These are phyloP conservation scores for Semicossyphus pulcher DNA, from an alignment of 2,113 vertebrate species.

Conservation along the genomic window DNA sequence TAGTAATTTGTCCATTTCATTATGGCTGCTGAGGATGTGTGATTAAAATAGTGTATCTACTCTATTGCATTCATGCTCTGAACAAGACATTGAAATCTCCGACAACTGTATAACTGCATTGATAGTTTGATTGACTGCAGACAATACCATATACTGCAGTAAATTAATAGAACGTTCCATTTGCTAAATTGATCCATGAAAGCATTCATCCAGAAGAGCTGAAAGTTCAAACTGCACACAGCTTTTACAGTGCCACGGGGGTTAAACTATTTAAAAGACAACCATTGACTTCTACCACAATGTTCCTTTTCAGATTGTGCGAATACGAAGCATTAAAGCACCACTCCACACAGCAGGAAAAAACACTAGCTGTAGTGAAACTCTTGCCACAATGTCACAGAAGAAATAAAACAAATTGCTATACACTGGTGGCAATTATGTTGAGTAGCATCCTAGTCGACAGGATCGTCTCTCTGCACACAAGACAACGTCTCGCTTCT, in stretches of 20 bases:
- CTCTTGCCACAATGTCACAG: conserved; percentile 44
- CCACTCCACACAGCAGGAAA: conserved; percentile 48
- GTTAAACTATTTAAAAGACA: conserved; percentile 58
- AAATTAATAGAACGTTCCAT: conserved; percentile 56
- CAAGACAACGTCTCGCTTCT: conserved; percentile 65
- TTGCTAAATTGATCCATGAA: conserved; percentile 63
- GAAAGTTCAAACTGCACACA: conserved; percentile 46
- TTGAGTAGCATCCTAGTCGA: conserved; percentile 50
- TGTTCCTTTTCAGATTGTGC: conserved; percentile 55
- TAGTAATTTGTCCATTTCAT: conserved; percentile 77
- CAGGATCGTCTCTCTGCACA: conserved; percentile 47
- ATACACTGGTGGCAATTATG: conserved; percentile 53
- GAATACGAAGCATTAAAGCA: conserved; percentile 55
- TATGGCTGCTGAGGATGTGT: conserved; percentile 68
- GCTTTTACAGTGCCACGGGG: conserved; percentile 15
- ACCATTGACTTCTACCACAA: conserved; percentile 32
- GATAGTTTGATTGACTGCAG: conserved; percentile 48
- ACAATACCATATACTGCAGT: conserved; percentile 48
- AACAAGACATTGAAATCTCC: conserved; percentile 50
- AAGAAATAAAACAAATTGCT: conserved; percentile 54
- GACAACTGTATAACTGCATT: conserved; percentile 20
- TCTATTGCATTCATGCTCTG: conserved; percentile 60
- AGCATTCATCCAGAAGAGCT: conserved; percentile 44
- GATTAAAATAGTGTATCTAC: conserved; percentile 77
- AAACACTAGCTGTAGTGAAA: conserved; percentile 23